phyloP scores from a whole-genome alignment of 1,140 invertebrate species.

The Zeugodacus cucurbitae region DNA sequence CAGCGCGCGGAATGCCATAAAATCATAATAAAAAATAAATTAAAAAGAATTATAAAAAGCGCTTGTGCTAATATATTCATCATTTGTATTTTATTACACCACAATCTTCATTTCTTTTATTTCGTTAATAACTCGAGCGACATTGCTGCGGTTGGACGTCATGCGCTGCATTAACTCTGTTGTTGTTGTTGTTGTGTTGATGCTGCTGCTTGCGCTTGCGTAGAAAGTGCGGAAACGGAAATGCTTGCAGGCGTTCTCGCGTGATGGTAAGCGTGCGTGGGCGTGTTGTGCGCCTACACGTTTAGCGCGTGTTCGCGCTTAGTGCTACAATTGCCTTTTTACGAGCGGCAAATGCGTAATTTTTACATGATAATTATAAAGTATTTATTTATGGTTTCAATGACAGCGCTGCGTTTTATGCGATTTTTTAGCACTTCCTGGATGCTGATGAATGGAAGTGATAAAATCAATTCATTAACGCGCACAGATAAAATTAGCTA shows the following conservation, averaged over 20 bases:
- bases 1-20: slow-evolving; percentile 2
- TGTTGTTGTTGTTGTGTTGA: neutral
- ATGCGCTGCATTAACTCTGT: neutral
- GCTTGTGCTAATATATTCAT: neutral
- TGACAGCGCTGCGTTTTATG: neutral
- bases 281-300: neutral
- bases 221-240: slow-evolving; percentile 1
- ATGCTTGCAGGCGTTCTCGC: neutral
- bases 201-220: neutral
- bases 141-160: neutral
- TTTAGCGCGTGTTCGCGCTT: neutral
- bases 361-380: neutral
- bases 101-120: neutral
- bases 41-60: neutral
- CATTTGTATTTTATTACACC: slow-evolving; percentile 6
- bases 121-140: neutral
- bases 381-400: slow-evolving; percentile 25
- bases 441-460: neutral
- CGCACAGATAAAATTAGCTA: no score
- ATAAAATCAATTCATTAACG: neutral
- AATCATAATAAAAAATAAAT: neutral
- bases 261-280: neutral
- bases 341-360: neutral
- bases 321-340: neutral
- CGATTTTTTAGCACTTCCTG: neutral